Evolutionary conservation across 2,888 invertebrate species (phyloP).

Genomic region (Pterostichus madidus): DNA sequence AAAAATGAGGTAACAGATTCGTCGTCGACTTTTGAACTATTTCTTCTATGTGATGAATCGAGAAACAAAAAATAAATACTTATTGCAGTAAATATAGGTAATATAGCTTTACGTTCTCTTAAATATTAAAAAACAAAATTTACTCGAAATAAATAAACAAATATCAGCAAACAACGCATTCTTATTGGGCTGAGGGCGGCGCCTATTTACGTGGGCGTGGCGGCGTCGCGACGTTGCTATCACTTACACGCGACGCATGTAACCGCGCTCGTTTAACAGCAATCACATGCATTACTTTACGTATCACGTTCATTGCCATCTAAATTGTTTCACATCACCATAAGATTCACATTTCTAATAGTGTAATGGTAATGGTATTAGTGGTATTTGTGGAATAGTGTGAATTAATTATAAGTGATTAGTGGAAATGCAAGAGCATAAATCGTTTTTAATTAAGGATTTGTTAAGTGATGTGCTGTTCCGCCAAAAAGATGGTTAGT

Average conservation of each 20-base stretch:
- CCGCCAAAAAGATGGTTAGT: slow-evolving; percentile 78
- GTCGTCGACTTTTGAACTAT: too few relatives aligned
- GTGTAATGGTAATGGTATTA: not conserved
- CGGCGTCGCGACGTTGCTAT: slow-evolving; percentile 16
- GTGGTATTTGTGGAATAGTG: not conserved
- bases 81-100: too few relatives aligned
- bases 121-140: too few relatives aligned
- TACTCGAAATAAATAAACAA: too few relatives aligned
- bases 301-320: not conserved
- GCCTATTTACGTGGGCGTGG: not conserved
- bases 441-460: slow-evolving; percentile 92
- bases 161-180: not conserved
- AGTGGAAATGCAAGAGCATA: slow-evolving; percentile 80
- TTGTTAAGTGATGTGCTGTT: slow-evolving; percentile 87
- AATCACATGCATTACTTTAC: not conserved
- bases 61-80: too few relatives aligned
- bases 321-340: not conserved
- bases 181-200: slow-evolving; percentile 18
- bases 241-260: slow-evolving; percentile 3
- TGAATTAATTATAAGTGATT: not conserved
- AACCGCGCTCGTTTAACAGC: slow-evolving; percentile 9
- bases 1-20: too few relatives aligned
- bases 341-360: not conserved
- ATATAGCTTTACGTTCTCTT: too few relatives aligned
- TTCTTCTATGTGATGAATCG: too few relatives aligned